These are phyloP conservation scores for Apodemia zela DNA, from an alignment of 2,888 invertebrate species.

Conservation along the genomic window DNA sequence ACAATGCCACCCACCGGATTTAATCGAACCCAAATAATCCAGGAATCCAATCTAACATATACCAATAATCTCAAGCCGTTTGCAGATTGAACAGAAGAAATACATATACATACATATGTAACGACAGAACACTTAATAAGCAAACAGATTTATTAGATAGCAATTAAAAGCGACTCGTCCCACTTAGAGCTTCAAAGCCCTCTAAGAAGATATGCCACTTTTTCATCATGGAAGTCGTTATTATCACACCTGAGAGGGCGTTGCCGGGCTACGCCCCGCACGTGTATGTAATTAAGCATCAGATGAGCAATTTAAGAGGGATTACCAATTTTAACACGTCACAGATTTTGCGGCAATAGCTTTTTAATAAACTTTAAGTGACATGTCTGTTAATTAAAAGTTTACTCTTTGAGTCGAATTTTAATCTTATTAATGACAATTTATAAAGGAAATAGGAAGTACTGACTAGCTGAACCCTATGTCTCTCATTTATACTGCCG, in stretches of 20 bases:
- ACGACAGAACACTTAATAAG: neutral
- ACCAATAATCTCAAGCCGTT: too few relatives aligned
- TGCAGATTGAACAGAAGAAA: too few relatives aligned
- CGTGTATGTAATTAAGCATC: constrained; percentile 52
- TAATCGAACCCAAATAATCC: too few relatives aligned
- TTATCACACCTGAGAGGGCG: constrained; percentile 44
- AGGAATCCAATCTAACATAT: too few relatives aligned
- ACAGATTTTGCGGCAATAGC: constrained; percentile 36
- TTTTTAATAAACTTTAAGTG: constrained; percentile 37
- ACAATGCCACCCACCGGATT: too few relatives aligned
- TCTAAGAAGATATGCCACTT: constrained; percentile 14
- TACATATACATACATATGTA: too few relatives aligned
- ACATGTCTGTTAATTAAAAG: constrained; percentile 22
- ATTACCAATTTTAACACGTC: constrained; percentile 64
- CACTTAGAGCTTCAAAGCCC: constrained; percentile 1
- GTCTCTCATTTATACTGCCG: too few relatives aligned
- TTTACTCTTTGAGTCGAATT: constrained; percentile 1
- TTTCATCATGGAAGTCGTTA: constrained; percentile 23
- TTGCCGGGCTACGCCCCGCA: constrained; percentile 57
- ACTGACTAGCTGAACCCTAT: too few relatives aligned
- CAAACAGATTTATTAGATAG: constrained; percentile 2
- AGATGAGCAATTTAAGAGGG: constrained; percentile 67
- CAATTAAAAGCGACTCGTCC: neutral
- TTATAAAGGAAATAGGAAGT: too few relatives aligned
- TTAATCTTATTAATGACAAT: neutral